Evolutionary conservation across 2,797 vertebrate genomes (phyloP).

Genomic region (Scolopax bukidnonensis): DNA sequence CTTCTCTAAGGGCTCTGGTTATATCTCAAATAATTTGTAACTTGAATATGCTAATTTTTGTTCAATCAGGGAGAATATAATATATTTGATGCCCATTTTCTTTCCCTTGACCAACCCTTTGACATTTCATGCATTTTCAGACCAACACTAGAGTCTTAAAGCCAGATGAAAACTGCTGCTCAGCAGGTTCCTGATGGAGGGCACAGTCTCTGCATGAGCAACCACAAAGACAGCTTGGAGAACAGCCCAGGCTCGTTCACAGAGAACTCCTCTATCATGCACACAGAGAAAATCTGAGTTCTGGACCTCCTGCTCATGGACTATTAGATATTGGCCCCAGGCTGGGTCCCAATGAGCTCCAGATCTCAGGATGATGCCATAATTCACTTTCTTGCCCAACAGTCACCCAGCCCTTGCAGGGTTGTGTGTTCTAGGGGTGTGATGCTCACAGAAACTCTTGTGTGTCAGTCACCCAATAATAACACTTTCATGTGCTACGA

Average conservation of each 20-base stretch:
- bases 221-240: not conserved
- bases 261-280: not conserved
- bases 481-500: not conserved
- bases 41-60: not conserved
- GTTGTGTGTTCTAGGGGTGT: not conserved
- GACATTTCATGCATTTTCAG: not conserved
- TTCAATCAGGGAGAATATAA: not conserved
- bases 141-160: not conserved
- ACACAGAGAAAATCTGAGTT: no score
- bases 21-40: not conserved
- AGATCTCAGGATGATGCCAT: not conserved
- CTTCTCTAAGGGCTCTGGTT: not conserved
- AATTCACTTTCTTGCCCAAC: not conserved
- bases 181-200: not conserved
- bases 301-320: not conserved
- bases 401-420: rapidly evolving
- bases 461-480: rapidly evolving
- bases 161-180: not conserved
- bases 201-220: rapidly evolving
- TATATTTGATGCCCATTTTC: not conserved
- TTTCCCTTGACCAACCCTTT: not conserved
- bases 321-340: not conserved
- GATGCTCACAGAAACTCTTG: not conserved
- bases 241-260: not conserved
- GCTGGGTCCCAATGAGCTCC: not conserved